Conservation (phyloP, 2,888 invertebrate genomes). For the Acronicta leporina region DNA sequence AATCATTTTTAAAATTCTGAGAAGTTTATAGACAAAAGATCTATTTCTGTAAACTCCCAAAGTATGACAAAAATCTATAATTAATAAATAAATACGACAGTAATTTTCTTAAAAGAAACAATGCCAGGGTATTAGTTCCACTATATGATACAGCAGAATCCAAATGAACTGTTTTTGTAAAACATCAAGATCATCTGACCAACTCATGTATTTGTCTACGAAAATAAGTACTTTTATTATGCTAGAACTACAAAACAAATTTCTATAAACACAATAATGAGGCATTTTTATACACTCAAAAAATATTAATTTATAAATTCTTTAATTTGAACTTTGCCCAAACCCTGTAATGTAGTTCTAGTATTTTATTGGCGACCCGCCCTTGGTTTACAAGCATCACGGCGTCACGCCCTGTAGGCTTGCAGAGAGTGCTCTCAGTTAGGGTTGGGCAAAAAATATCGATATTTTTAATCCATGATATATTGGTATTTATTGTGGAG, state of each 20-base stretch:
- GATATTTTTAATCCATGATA: too few relatives aligned
- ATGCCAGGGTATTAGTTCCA: neutral
- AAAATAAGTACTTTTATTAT: conserved; percentile 34
- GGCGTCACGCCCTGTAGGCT: too few relatives aligned
- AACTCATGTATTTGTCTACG: conserved; percentile 30
- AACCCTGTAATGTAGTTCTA: conserved; percentile 21
- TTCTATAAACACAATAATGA: conserved; percentile 2
- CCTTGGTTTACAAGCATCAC: too few relatives aligned
- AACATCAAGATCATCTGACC: conserved; percentile 21
- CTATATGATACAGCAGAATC: conserved; percentile 3
- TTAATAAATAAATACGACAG: conserved; percentile 56
- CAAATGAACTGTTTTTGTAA: conserved; percentile 18
- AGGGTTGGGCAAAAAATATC: too few relatives aligned
- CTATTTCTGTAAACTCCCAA: conserved; percentile 27
- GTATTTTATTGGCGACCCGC: neutral
- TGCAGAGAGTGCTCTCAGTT: too few relatives aligned
- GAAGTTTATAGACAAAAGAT: conserved; percentile 15
- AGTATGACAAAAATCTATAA: conserved; percentile 1
- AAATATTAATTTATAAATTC: conserved; percentile 15
- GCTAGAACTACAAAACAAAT: conserved; percentile 9
- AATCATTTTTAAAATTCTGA: conserved; percentile 2
- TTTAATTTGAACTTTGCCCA: neutral
- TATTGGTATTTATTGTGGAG: too few relatives aligned
- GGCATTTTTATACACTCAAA: too few relatives aligned
- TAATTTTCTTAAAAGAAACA: conserved; percentile 41